These are phyloP conservation scores for Microcebus ravelobensis DNA, from an alignment of 2,113 vertebrate species.

Conservation along the genomic window DNA sequence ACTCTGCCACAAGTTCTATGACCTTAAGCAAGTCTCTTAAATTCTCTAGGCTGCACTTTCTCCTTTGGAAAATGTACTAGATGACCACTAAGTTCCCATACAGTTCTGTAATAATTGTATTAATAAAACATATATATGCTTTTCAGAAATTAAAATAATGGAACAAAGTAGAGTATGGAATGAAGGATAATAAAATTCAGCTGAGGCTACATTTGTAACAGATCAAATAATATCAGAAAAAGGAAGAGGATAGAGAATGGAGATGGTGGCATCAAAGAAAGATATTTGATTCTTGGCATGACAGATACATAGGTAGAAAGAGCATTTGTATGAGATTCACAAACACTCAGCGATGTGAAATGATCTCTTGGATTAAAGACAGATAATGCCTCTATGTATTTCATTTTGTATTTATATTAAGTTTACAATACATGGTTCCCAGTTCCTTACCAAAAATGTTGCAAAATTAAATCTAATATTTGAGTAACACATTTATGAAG, in stretches of 20 bases:
- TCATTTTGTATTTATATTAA: not conserved
- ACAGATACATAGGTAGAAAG: not conserved
- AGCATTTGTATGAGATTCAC: not conserved
- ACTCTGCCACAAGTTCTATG: not conserved
- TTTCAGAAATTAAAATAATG: slow-evolving; percentile 1
- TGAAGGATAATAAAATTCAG: not conserved
- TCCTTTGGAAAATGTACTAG: not conserved
- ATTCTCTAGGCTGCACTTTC: not conserved
- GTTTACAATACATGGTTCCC: not conserved
- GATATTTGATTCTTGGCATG: not conserved
- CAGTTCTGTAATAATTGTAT: not conserved
- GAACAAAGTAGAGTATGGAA: not conserved
- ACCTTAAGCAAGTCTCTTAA: not conserved
- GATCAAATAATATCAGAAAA: not conserved
- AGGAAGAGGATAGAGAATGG: not conserved
- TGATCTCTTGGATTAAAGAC: not conserved
- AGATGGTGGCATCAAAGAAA: not conserved
- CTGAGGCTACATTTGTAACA: not conserved
- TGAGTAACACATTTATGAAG: not conserved
- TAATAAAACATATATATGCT: not conserved
- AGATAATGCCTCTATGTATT: not conserved
- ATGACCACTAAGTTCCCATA: not conserved
- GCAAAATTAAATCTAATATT: not conserved
- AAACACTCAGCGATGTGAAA: not conserved
- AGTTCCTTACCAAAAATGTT: not conserved